phyloP scores from a whole-genome alignment of 1,140 invertebrate species.

The Semibalanus balanoides region DNA sequence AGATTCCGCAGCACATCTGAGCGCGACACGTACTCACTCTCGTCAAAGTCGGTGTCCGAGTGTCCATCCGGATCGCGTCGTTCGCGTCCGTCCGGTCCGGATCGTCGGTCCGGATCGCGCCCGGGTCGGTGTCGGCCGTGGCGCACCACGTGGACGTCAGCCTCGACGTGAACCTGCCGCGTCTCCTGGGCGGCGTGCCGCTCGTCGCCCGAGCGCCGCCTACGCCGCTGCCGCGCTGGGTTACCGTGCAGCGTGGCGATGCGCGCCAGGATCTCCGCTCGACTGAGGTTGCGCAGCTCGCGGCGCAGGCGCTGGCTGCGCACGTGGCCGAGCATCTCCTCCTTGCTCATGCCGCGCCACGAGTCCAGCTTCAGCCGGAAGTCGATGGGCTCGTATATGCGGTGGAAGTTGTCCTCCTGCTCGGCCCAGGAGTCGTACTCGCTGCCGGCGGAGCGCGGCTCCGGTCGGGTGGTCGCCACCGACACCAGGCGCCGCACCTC shows the following conservation, averaged over 20 bases:
- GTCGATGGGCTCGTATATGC: slow-evolving; percentile 25
- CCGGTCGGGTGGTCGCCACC: neutral
- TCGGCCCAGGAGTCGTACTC: slow-evolving; percentile 25
- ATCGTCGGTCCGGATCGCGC: slow-evolving; percentile 8
- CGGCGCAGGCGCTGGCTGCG: slow-evolving; percentile 15
- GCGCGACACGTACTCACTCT: slow-evolving; percentile 21
- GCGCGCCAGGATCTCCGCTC: slow-evolving; percentile 19
- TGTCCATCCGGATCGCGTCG: slow-evolving; percentile 10
- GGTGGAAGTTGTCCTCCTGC: slow-evolving; percentile 25
- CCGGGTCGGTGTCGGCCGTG: neutral
- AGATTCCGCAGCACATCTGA: slow-evolving; percentile 21
- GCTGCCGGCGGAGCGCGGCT: slow-evolving; percentile 11
- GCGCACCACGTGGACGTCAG: slow-evolving; percentile 13
- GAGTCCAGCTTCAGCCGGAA: slow-evolving; percentile 18
- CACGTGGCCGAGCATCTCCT: slow-evolving; percentile 18
- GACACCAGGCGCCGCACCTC: neutral
- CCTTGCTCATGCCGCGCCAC: slow-evolving; percentile 19
- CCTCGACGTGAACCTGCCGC: slow-evolving; percentile 15
- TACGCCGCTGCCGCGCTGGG: neutral
- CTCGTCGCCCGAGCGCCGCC: neutral
- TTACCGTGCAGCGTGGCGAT: slow-evolving; percentile 14
- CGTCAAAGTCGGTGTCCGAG: slow-evolving; percentile 17
- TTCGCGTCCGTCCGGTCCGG: too few species aligned
- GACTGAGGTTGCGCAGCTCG: slow-evolving; percentile 19
- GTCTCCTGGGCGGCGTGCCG: neutral